Evolutionary conservation across 2,113 vertebrate genomes (phyloP).

Genomic region (Muntiacus reevesi): DNA sequence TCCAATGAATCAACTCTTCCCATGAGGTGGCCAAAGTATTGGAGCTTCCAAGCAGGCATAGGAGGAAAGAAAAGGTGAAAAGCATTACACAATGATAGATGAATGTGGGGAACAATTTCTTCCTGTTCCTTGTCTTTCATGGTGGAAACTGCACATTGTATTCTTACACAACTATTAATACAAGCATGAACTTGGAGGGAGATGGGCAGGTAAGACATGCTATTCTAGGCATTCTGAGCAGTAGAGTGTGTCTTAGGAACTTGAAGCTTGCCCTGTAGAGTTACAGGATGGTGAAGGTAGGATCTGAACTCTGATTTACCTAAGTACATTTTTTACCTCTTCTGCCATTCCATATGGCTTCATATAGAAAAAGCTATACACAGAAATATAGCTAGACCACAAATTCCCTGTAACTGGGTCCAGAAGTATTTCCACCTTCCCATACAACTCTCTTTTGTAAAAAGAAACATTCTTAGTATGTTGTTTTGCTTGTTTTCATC

Average conservation of each 20-base stretch:
- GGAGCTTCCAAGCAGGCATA: neutral
- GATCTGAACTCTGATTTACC: neutral
- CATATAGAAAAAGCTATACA: neutral
- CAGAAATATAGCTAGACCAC: neutral
- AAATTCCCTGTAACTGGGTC: neutral
- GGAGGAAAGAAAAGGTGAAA: neutral
- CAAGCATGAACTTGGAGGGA: neutral
- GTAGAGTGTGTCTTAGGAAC: fast-evolving
- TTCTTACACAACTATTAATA: neutral
- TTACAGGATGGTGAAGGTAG: neutral
- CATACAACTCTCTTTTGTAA: neutral
- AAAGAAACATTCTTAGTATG: neutral
- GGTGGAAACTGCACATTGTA: neutral
- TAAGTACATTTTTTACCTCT: neutral
- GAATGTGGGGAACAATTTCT: neutral
- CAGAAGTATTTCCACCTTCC: neutral
- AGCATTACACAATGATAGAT: neutral
- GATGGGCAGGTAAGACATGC: neutral
- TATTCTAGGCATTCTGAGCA: neutral
- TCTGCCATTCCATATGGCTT: neutral
- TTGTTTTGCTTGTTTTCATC: neutral
- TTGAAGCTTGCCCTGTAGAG: fast-evolving
- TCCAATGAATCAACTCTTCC: too few species aligned
- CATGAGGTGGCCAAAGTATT: too few species aligned
- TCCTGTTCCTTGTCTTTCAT: neutral